These are phyloP conservation scores for Mus spretus DNA, from an alignment of 2,797 vertebrate species.

Conservation along the genomic window DNA sequence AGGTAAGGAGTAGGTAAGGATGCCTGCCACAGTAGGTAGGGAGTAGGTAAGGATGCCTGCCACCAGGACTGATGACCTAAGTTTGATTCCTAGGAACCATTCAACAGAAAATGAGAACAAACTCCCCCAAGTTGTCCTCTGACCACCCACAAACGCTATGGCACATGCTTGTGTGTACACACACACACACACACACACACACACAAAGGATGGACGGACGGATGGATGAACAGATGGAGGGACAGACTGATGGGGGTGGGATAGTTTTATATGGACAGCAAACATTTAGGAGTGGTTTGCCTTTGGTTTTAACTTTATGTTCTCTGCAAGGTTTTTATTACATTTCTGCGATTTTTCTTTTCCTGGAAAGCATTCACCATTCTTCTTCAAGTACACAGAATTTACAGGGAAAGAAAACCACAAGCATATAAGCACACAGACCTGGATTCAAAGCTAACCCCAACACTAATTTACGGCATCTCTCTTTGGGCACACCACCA, in stretches of 20 bases:
- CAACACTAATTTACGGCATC: not conserved
- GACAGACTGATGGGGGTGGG: not conserved
- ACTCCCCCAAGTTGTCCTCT: not conserved
- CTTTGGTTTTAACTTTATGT: not conserved
- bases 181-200: not conserved
- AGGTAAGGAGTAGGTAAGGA: too few species aligned
- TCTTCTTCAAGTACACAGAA: not conserved
- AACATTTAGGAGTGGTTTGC: not conserved
- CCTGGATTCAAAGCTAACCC: constrained; percentile 17
- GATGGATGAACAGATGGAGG: too few species aligned
- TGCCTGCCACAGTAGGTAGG: too few species aligned
- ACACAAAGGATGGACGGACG: not conserved
- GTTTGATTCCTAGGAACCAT: not conserved
- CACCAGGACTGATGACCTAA: not conserved
- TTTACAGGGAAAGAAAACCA: not conserved
- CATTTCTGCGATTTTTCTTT: not conserved
- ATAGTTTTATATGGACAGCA: not conserved
- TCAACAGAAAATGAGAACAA: not conserved
- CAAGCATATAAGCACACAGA: not conserved
- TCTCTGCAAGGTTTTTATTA: not conserved
- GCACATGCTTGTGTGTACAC: not conserved
- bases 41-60: too few species aligned
- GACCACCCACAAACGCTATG: not conserved
- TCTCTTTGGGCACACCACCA: not conserved
- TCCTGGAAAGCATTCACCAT: not conserved